Conservation (phyloP, 2,797 vertebrate species). For the Orientallactaga sibirica region DNA sequence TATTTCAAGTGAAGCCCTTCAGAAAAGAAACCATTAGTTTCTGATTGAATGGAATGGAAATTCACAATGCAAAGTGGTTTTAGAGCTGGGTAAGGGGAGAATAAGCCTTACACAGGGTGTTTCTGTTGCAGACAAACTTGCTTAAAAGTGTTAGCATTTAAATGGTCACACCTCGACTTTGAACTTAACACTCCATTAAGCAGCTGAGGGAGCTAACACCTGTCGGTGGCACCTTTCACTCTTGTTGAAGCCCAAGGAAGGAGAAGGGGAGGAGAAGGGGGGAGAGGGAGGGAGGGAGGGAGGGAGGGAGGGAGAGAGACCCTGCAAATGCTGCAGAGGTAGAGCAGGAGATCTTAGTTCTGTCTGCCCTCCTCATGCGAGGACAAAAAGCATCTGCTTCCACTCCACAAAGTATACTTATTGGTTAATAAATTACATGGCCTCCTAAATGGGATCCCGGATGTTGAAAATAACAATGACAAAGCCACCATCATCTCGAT, state of each 20-base stretch:
- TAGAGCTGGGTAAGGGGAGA: background rate
- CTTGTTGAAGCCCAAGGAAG: constrained; percentile 50
- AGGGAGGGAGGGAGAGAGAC: background rate
- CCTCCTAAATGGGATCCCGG: background rate
- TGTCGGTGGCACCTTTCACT: constrained; percentile 47
- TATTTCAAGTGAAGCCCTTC: constrained; percentile 31
- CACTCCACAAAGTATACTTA: background rate
- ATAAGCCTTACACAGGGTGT: constrained; percentile 20
- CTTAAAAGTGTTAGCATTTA: constrained; percentile 74
- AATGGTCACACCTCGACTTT: constrained; percentile 73
- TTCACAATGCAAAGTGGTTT: constrained; percentile 70
- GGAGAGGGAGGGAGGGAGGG: background rate
- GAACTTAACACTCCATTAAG: constrained; percentile 80
- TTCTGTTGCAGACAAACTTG: constrained; percentile 50
- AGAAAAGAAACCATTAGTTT: constrained; percentile 24
- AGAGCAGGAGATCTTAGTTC: background rate
- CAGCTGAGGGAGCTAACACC: constrained; percentile 69
- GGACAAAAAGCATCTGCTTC: background rate
- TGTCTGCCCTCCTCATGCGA: background rate
- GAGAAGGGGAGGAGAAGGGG: background rate
- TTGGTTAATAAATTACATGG: background rate
- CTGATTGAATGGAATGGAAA: constrained; percentile 36
- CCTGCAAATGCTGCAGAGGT: background rate
- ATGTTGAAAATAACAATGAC: background rate
- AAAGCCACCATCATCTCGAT: background rate